phyloP scores from a whole-genome alignment of 1,140 invertebrate species.

The Ceratina australensis region DNA sequence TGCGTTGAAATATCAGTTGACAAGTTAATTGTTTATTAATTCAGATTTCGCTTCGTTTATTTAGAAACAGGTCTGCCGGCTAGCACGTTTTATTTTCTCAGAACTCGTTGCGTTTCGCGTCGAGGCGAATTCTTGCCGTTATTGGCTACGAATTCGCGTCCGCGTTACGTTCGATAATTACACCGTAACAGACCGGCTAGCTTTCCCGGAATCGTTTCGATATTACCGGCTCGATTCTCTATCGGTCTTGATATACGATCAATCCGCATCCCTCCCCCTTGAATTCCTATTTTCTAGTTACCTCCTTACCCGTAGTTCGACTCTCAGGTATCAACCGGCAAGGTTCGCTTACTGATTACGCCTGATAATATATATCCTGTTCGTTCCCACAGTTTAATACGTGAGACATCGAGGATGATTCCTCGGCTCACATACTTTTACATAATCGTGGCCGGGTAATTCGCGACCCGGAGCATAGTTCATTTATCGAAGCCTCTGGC shows the following conservation, averaged over 20 bases:
- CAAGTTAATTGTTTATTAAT: constrained; percentile 58
- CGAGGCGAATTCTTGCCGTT: constrained; percentile 5
- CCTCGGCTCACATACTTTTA: too few relatives aligned
- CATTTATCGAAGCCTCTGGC: constrained; percentile 52
- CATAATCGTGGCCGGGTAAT: neutral
- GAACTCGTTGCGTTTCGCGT: neutral
- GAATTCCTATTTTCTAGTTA: constrained; percentile 24
- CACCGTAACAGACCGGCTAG: constrained; percentile 25
- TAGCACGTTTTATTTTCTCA: constrained; percentile 30
- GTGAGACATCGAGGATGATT: too few relatives aligned
- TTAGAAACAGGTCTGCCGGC: constrained; percentile 32
- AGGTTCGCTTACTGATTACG: too few relatives aligned
- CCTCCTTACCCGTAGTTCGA: too few relatives aligned
- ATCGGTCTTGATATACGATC: constrained; percentile 55
- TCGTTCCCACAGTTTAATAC: neutral
- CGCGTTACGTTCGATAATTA: constrained; percentile 32
- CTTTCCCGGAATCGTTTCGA: constrained; percentile 48
- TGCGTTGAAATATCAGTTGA: constrained; percentile 30
- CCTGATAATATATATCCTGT: neutral
- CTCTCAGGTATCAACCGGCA: too few relatives aligned
- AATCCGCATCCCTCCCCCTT: constrained; percentile 17
- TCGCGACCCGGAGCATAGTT: constrained; percentile 14
- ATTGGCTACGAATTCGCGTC: constrained; percentile 31
- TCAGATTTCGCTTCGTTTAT: constrained; percentile 38
- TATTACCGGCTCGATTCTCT: constrained; percentile 43